Percentiles rank a stretch among this genome's conserved stretches.
phyloP scores from a whole-genome alignment of 2,113 vertebrate species.

The Neogale vison region DNA sequence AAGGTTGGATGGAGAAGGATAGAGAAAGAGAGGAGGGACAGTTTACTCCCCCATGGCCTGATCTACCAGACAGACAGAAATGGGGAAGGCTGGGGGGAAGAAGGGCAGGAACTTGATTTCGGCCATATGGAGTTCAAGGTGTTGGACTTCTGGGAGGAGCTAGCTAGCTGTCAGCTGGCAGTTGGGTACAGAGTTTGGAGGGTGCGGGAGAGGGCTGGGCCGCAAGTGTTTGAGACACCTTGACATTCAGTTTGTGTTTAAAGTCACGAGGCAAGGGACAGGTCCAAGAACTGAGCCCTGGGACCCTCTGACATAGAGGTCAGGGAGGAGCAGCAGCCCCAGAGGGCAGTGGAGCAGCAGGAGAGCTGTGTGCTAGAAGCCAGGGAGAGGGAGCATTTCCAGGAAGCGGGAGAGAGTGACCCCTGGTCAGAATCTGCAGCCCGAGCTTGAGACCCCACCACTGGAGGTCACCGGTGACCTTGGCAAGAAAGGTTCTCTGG shows the following conservation, averaged over 20 bases:
- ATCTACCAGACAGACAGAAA: not conserved
- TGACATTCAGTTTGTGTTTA: not conserved
- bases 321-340: not conserved
- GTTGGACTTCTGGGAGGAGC: not conserved
- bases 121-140: not conserved
- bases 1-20: not conserved
- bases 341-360: not conserved
- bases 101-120: not conserved
- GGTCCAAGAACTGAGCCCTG: not conserved
- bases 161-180: not conserved
- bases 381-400: not conserved
- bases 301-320: not conserved
- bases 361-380: not conserved
- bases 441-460: not conserved
- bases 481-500: not conserved
- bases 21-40: not conserved
- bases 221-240: not conserved
- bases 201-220: not conserved
- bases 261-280: not conserved
- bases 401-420: not conserved
- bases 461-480: not conserved
- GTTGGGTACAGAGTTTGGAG: not conserved
- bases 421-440: not conserved
- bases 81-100: not conserved
- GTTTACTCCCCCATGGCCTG: not conserved